These are phyloP conservation scores for Spialia ferax DNA, from an alignment of 2,888 invertebrate genomes.

Conservation along the genomic window DNA sequence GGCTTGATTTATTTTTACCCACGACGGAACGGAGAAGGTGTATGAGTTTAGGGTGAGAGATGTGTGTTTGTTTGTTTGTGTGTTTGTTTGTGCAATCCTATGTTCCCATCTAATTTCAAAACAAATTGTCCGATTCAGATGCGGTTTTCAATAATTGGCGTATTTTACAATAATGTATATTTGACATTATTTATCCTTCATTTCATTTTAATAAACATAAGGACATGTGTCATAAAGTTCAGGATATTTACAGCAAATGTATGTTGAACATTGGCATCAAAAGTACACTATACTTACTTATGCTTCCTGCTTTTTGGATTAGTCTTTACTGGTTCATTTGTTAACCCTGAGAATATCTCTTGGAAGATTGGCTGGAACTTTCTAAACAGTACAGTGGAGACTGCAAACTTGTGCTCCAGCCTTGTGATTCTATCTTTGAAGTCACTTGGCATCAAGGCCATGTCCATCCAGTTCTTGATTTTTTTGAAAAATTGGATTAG, in stretches of 20 bases:
- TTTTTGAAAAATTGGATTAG: slow-evolving; percentile 97
- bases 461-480: slow-evolving; percentile 98
- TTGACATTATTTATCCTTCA: no score
- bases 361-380: slow-evolving; percentile 96
- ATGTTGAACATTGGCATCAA: background rate
- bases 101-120: no score
- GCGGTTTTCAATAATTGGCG: no score
- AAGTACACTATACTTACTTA: slow-evolving; percentile 66
- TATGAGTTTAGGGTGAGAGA: no score
- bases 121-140: no score
- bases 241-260: no score
- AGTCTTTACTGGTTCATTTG: slow-evolving; percentile 82
- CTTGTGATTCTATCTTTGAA: slow-evolving; percentile 94
- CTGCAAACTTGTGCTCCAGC: slow-evolving; percentile 96
- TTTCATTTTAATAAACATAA: no score
- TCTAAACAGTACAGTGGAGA: slow-evolving; percentile 97
- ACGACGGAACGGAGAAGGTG: no score
- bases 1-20: background rate
- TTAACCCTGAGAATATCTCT: slow-evolving; percentile 93
- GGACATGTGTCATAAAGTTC: no score
- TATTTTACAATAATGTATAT: no score
- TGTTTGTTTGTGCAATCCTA: no score
- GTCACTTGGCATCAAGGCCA: slow-evolving; percentile 95
- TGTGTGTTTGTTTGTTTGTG: no score
- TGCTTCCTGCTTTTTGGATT: slow-evolving; percentile 85